These are phyloP conservation scores for Percopsis omiscomaycus DNA, from an alignment of 2,797 vertebrate genomes.

Conservation along the genomic window DNA sequence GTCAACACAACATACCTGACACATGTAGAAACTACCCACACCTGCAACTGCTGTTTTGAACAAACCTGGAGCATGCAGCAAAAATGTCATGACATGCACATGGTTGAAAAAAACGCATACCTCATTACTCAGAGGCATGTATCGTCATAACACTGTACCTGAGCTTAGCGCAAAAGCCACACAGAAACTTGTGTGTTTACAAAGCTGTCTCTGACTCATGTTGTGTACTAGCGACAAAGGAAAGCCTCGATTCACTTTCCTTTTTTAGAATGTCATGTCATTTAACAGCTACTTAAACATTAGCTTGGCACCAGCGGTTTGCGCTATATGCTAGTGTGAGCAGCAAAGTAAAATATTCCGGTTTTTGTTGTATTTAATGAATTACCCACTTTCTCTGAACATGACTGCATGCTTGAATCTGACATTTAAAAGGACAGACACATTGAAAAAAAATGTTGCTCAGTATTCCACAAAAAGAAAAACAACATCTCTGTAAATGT, in stretches of 20 bases:
- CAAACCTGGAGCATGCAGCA: slow-evolving; percentile 41
- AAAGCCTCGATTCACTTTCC: slow-evolving; percentile 32
- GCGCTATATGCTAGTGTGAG: slow-evolving; percentile 40
- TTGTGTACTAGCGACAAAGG: slow-evolving; percentile 18
- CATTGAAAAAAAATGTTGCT: slow-evolving; percentile 41
- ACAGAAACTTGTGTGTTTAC: slow-evolving; percentile 19
- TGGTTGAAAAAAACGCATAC: slow-evolving; percentile 48
- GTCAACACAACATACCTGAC: slow-evolving; percentile 15
- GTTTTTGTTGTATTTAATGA: slow-evolving; percentile 44
- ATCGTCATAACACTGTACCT: slow-evolving; percentile 43
- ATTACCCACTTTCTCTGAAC: slow-evolving; percentile 20
- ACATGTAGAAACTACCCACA: slow-evolving; percentile 34
- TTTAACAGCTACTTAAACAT: slow-evolving; percentile 54
- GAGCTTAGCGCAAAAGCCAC: slow-evolving; percentile 40
- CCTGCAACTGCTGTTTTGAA: slow-evolving; percentile 65
- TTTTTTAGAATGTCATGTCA: slow-evolving; percentile 46
- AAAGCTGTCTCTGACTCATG: slow-evolving; percentile 16
- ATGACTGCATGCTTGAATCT: slow-evolving; percentile 28
- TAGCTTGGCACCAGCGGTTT: slow-evolving; percentile 35
- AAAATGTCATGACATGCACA: slow-evolving; percentile 69
- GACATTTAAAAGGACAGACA: slow-evolving; percentile 58
- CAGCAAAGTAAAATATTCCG: slow-evolving; percentile 54
- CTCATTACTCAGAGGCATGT: slow-evolving; percentile 38
- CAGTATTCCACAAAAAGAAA: slow-evolving; percentile 40
- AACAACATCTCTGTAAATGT: slow-evolving; percentile 64